Conservation (phyloP, 1,140 invertebrate species). For the Dendroctonus ponderosae region DNA sequence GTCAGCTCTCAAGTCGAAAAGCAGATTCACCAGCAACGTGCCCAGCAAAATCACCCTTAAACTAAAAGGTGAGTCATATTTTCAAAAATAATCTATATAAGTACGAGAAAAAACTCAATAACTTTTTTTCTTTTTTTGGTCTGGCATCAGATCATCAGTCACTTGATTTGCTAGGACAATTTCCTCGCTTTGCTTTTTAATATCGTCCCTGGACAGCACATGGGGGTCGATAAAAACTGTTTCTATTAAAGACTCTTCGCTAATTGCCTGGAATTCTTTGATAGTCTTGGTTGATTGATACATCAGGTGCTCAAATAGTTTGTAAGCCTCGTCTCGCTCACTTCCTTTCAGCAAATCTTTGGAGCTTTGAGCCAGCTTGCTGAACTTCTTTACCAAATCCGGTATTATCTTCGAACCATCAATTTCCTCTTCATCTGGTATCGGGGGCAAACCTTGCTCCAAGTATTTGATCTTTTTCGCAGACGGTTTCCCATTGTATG, state of each 20-base stretch:
- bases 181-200: conserved; percentile 46
- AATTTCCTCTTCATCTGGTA: conserved; percentile 39
- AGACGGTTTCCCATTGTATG: neutral
- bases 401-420: conserved; percentile 37
- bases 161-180: conserved; percentile 38
- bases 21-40: conserved; percentile 64
- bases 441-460: conserved; percentile 4
- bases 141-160: conserved; percentile 18
- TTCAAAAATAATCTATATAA: neutral
- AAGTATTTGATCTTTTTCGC: conserved; percentile 6
- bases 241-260: conserved; percentile 44
- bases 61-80: conserved; percentile 62
- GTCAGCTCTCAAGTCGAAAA: conserved; percentile 62
- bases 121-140: conserved; percentile 1
- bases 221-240: conserved; percentile 41
- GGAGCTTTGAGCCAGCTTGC: conserved; percentile 26
- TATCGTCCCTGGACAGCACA: conserved; percentile 42
- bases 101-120: neutral
- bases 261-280: conserved; percentile 21
- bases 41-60: conserved; percentile 72
- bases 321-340: conserved; percentile 36
- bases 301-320: conserved; percentile 39
- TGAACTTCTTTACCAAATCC: conserved; percentile 32
- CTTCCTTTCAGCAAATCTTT: conserved; percentile 19
- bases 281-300: conserved; percentile 23